Evolutionary conservation across 2,113 vertebrate genomes (phyloP), one percentile per base, ranked within the genome.

Genomic region (Lamprotornis superbus): DNA sequence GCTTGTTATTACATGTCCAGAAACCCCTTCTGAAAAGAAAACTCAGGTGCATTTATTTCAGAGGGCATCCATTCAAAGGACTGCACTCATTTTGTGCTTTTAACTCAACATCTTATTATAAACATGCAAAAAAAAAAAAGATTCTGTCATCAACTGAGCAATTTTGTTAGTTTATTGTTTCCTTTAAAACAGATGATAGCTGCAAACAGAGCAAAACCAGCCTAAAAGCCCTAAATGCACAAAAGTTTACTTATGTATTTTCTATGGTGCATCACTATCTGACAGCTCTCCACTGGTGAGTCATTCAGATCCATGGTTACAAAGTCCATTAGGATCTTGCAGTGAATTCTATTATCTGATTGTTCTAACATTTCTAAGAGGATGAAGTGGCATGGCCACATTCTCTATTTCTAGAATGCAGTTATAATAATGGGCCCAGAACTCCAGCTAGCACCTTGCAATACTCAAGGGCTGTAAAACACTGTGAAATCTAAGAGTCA

Each of bases 101-200:
- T 93, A 80, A 73, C 75, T 87, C 78, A 89, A 55, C 33, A 53
- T 73, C 82, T 63, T 57, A 87, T 88, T 69, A 80, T 55, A 85
- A 20, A 77, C 25, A 91, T n/a, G 78, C 46, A 96, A 94, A 97
- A 47, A 97, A 47, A 30, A 53, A 47, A 33, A 11, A n/a, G 46
- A 76, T 79, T 87, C 78, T 92, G 69, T 95, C 93, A 78, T 71
- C 87, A 73, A 87, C 61, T 31, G 46, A 73, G 74, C 75, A 76
- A 93, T 95, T 95, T 85, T 68, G 49, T 60, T 83, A 71, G 14
- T 93, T 86, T 74, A 90, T 67, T 89, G 68, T 78, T 94, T 94
- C 71, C 53, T 91, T 87, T 77, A 83, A 86, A 88, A 70, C 23
- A 69, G 47, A 63, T 57, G 23, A 75, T 90, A 67, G 75, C 74